Evolutionary conservation across 2,888 invertebrate genomes (phyloP).

Genomic region (Lamellibrachia satsuma): DNA sequence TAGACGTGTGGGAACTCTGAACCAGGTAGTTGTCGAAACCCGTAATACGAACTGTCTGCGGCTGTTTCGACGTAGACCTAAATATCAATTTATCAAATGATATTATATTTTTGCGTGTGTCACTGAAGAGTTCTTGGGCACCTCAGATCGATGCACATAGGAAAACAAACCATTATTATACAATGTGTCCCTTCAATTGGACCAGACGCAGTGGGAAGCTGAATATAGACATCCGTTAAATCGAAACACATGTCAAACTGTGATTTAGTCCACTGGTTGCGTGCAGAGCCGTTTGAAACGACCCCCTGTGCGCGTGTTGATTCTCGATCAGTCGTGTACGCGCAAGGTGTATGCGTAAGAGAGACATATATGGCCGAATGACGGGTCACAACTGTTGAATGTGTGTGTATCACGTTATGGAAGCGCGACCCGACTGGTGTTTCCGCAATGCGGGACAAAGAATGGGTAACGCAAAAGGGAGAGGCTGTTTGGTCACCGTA

Average conservation of each 20-base stretch:
- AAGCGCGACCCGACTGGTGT: too few relatives aligned
- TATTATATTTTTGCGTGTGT: background rate
- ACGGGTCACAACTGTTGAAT: background rate
- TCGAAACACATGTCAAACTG: too few relatives aligned
- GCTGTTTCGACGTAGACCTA: background rate
- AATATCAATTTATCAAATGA: background rate
- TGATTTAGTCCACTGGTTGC: too few relatives aligned
- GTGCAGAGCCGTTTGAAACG: background rate
- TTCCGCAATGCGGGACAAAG: too few relatives aligned
- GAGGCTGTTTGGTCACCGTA: background rate
- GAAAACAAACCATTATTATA: too few relatives aligned
- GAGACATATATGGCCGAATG: background rate
- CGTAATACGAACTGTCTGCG: background rate
- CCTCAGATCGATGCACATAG: too few relatives aligned
- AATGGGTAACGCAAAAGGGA: too few relatives aligned
- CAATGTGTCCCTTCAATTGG: too few relatives aligned
- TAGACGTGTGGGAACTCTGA: background rate
- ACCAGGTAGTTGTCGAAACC: background rate
- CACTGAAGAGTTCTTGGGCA: background rate
- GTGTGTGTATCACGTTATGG: background rate
- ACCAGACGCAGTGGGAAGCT: too few relatives aligned
- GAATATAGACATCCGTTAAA: too few relatives aligned
- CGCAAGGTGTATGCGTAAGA: background rate
- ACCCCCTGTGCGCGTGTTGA: background rate
- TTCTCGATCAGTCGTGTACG: background rate